phyloP scores from a whole-genome alignment of 2,797 vertebrate species.

The Myotis daubentonii region DNA sequence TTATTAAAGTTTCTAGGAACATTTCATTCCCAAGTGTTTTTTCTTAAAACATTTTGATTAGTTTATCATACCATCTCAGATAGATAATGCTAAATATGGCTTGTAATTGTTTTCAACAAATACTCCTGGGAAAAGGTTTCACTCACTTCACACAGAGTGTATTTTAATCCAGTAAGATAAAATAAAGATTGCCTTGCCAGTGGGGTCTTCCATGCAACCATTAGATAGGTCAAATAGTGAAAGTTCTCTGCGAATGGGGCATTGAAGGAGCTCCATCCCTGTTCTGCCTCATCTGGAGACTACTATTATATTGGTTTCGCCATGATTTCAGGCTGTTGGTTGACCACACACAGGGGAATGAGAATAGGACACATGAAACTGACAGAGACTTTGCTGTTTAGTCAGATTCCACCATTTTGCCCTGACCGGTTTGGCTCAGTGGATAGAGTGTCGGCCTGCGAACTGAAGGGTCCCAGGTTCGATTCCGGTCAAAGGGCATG shows the following conservation, averaged over 20 bases:
- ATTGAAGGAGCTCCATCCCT: not conserved
- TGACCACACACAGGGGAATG: not conserved
- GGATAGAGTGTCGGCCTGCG: too few relatives aligned
- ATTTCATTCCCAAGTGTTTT: not conserved
- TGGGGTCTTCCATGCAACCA: not conserved
- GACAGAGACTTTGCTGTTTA: not conserved
- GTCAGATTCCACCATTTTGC: not conserved
- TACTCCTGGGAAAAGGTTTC: not conserved
- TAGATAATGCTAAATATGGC: not conserved
- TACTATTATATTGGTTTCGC: not conserved
- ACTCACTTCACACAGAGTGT: not conserved
- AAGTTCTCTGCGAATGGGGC: not conserved
- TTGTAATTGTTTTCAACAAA: not conserved
- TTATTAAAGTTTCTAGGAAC: not conserved
- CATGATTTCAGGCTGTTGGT: not conserved
- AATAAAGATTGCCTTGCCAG: not conserved
- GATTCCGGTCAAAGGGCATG: too few relatives aligned
- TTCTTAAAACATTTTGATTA: not conserved
- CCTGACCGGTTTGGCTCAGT: too few relatives aligned
- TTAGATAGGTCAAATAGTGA: not conserved
- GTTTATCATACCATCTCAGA: not conserved
- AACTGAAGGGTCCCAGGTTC: too few relatives aligned
- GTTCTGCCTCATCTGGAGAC: not conserved
- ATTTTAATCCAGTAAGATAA: not conserved
- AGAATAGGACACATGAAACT: not conserved